Conservation (phyloP, 2,797 vertebrate genomes). For the Austrolebias charrua region DNA sequence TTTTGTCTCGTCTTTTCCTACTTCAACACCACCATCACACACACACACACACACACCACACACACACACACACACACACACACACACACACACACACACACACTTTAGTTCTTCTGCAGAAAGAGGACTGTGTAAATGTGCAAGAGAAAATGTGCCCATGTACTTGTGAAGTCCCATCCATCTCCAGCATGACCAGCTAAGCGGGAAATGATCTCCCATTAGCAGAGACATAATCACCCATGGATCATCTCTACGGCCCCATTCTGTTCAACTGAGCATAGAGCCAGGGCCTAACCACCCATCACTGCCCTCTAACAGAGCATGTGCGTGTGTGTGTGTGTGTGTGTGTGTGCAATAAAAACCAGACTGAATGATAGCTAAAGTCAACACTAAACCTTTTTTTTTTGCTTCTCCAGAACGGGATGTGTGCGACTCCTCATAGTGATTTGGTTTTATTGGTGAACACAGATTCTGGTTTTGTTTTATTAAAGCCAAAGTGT, state of each 20-base stretch:
- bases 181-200: constrained; percentile 81
- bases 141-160: constrained; percentile 37
- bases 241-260: constrained; percentile 83
- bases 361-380: constrained; percentile 58
- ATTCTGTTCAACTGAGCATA: constrained; percentile 82
- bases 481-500: constrained; percentile 7
- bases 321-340: constrained; percentile 37
- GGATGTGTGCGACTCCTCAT: constrained; percentile 23
- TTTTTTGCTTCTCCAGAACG: constrained; percentile 21
- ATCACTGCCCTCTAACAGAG: constrained; percentile 65
- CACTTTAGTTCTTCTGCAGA: constrained; percentile 40
- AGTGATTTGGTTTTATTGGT: constrained; percentile 14
- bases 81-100: constrained; percentile 19
- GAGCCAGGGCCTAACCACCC: constrained; percentile 70
- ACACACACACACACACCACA: constrained; percentile 1
- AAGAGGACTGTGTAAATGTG: constrained; percentile 33
- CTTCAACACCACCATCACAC: background rate
- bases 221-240: constrained; percentile 83
- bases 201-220: constrained; percentile 83
- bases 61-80: too few species aligned
- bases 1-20: background rate
- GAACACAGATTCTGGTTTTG: background rate
- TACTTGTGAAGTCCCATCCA: constrained; percentile 70
- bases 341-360: constrained; percentile 29
- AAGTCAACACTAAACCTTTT: constrained; percentile 61